phyloP scores from a whole-genome alignment of 2,888 invertebrate genomes.

The Caenorhabditis plicata region DNA sequence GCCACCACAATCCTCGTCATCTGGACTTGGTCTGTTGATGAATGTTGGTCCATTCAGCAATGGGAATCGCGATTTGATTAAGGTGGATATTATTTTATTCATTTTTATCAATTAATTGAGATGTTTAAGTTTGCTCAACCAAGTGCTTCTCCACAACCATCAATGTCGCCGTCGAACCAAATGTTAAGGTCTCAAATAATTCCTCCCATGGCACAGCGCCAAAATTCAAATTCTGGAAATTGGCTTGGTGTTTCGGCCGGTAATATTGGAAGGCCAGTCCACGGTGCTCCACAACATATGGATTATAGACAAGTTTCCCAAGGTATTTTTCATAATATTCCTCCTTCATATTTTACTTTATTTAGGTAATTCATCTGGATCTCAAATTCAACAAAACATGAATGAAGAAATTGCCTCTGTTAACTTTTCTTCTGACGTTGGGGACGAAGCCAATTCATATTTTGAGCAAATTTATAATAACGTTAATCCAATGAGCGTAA shows the following conservation, averaged over 20 bases:
- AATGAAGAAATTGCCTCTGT: conserved; percentile 32
- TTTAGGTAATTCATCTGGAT: conserved; percentile 2
- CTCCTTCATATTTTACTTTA: too few species aligned
- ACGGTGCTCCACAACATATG: conserved; percentile 37
- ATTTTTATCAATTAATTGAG: too few species aligned
- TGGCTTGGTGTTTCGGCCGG: conserved; percentile 9
- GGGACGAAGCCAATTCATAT: conserved; percentile 97
- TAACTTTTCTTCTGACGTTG: conserved; percentile 75
- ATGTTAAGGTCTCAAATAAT: conserved; percentile 43
- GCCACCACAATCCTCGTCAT: background rate
- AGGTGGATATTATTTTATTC: too few species aligned
- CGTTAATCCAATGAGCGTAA: conserved; percentile 74
- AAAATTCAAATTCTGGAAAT: conserved; percentile 4
- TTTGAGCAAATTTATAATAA: conserved; percentile 81
- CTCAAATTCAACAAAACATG: background rate
- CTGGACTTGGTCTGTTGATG: conserved; percentile 4
- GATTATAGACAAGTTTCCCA: conserved; percentile 19
- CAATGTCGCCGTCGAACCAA: conserved; percentile 43
- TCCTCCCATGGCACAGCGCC: conserved; percentile 22
- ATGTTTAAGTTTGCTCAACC: conserved; percentile 32
- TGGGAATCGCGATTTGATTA: conserved; percentile 15
- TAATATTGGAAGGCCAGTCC: conserved; percentile 30
- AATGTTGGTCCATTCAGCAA: conserved; percentile 13
- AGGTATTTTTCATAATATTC: conserved; percentile 7
- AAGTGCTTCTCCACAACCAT: conserved; percentile 13